Conservation (phyloP, 2,113 vertebrate genomes). For the Microcebus murinus region DNA sequence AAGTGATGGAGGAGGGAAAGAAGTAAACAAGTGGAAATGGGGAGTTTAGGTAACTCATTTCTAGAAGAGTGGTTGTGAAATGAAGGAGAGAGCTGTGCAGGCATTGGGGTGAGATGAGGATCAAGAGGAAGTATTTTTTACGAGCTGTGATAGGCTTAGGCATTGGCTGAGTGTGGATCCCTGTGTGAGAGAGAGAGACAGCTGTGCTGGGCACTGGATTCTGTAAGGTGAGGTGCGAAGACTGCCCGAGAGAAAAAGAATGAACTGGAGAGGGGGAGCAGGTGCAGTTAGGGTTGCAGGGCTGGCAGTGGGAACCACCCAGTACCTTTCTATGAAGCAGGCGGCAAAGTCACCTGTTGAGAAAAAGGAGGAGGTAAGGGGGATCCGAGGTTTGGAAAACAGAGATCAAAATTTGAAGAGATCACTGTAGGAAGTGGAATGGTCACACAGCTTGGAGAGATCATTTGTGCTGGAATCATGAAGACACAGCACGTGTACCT, state of each 20-base stretch:
- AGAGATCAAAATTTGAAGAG: not conserved
- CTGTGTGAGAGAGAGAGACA: not conserved
- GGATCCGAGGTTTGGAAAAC: not conserved
- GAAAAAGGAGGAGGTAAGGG: not conserved
- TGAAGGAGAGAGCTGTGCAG: not conserved
- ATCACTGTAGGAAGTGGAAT: not conserved
- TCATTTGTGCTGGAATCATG: not conserved
- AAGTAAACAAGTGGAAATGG: not conserved
- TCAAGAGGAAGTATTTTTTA: not conserved
- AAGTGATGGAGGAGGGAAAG: not conserved
- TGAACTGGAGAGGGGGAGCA: not conserved
- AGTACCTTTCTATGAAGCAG: not conserved
- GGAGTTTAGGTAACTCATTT: not conserved
- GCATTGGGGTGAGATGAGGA: not conserved
- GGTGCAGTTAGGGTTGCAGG: not conserved
- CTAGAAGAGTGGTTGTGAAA: not conserved
- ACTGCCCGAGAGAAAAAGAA: not conserved
- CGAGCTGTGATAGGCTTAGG: not conserved
- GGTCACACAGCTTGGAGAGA: fast-evolving
- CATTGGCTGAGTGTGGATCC: not conserved
- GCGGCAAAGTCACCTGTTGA: not conserved
- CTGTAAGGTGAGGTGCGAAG: not conserved
- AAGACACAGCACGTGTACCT: not conserved
- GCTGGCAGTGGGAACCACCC: too few relatives aligned
- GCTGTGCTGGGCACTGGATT: not conserved